Evolutionary conservation across 2,797 vertebrate genomes (phyloP), one percentile per base, ranked within the genome.

Genomic region (Melopsittacus undulatus): DNA sequence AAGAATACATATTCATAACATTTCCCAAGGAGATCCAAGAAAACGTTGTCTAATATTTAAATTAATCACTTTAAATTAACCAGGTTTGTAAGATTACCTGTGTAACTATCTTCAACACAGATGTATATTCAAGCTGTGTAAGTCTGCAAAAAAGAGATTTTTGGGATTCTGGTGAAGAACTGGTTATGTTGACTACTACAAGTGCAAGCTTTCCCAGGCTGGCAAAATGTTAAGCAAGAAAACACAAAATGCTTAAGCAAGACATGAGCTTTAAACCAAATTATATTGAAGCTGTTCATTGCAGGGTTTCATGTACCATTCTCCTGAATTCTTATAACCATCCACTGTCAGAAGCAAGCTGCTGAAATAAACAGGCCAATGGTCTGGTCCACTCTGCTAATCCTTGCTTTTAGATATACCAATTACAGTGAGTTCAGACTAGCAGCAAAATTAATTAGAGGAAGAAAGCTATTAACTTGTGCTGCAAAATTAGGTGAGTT

Each of bases 371-470:
- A 52, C 30, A 83, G 62, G n/a, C 5, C 54, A 67, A 13, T 45
- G 20, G 32, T 82, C 38, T 88, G 46, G 83, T 72, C 83, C 69
- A 62, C 7, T 91, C 69, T 90, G 49, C 30, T 88, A 94, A 95
- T 91, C 78, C 78, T 93, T 84, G 8, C 19, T 92, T 92, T 90
- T 69, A 66, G 54, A 78, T 89, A 78, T 73, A 90, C 38, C 62
- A 94, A 79, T 92, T 88, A 88, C n/a, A 73, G 46, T 27, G 22
- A 84, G 63, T 87, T 94, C 76, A 90, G 57, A 75, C 45, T 66
- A 62, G 57, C 48, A 90, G 66, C 42, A 92, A 94, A 95, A 95
- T 92, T 95, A 95, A 95, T 94, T 92, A 96, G 38, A 88, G 46
- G 66, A 90, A 95, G 77, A 94, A 91, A 88, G 62, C 77, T 95